Conservation (phyloP, 2,888 invertebrate genomes). For the Pristionchus mayeri region DNA sequence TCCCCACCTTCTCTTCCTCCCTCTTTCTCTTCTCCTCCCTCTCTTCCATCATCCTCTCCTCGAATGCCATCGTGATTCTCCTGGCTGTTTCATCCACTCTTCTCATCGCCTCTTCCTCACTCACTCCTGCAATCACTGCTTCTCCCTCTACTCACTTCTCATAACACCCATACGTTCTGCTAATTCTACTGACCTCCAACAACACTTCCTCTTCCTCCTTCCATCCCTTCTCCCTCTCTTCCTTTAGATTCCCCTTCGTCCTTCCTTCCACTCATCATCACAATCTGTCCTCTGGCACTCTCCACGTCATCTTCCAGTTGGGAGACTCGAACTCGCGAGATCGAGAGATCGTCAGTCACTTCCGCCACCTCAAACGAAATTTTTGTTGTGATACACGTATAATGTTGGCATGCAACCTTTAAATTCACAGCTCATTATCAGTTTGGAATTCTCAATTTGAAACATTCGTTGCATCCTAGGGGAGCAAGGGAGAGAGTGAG, state of each 20-base stretch:
- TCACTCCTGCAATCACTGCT: slow-evolving; percentile 44
- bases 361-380: background rate
- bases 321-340: background rate
- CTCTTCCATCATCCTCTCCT: slow-evolving; percentile 52
- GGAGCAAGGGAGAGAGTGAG: too few species aligned
- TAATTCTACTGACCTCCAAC: background rate
- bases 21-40: slow-evolving; percentile 42
- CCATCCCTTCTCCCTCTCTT: background rate
- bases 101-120: slow-evolving; percentile 56
- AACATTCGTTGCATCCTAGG: too few species aligned
- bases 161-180: too few species aligned
- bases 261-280: slow-evolving; percentile 19
- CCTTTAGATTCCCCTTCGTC: background rate
- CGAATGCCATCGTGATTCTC: slow-evolving; percentile 52
- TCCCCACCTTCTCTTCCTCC: background rate
- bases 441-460: too few species aligned
- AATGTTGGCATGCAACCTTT: too few species aligned
- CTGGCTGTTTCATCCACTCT: slow-evolving; percentile 56
- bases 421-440: too few species aligned
- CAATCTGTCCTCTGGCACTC: slow-evolving; percentile 31
- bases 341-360: background rate
- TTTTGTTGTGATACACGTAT: too few species aligned
- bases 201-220: background rate
- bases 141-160: too few species aligned
- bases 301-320: slow-evolving; percentile 49